Conservation (phyloP, 1,140 invertebrate genomes). For the Drosophila guanche region DNA sequence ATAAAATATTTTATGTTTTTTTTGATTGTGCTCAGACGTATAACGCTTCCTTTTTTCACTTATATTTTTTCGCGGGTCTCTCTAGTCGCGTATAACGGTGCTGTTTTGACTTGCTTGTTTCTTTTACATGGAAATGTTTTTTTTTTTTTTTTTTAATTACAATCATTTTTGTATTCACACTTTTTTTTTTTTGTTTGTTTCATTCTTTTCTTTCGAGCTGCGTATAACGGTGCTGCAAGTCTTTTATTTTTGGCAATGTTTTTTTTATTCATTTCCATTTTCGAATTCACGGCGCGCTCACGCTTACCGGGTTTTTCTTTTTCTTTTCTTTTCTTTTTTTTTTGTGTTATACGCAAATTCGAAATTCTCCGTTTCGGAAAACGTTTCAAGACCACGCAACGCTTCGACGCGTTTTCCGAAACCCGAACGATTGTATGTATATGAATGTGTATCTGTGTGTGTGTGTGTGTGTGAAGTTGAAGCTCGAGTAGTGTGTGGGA, state of each 20-base stretch:
- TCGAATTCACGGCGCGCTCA: not conserved
- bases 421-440: conserved; percentile 11
- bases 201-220: no score
- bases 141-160: no score
- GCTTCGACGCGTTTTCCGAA: conserved; percentile 33
- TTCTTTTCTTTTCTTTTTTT: conserved; percentile 26
- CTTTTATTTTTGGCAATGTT: not conserved
- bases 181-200: no score
- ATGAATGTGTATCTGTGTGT: conserved; percentile 1
- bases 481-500: not conserved
- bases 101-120: no score
- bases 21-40: conserved; percentile 44
- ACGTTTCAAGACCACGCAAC: conserved; percentile 28
- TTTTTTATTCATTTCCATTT: conserved; percentile 10
- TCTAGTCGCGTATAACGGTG: no score
- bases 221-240: no score
- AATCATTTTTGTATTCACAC: no score
- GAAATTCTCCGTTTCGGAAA: conserved; percentile 38
- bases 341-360: conserved; percentile 23
- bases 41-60: conserved; percentile 55
- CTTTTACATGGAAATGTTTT: no score
- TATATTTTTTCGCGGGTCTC: conserved; percentile 5
- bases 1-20: not conserved
- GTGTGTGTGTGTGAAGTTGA: not conserved
- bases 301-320: conserved; percentile 6